Evolutionary conservation across 2,113 vertebrate species (phyloP), one percentile per base, ranked within the genome.

Genomic region (Anoplopoma fimbria): DNA sequence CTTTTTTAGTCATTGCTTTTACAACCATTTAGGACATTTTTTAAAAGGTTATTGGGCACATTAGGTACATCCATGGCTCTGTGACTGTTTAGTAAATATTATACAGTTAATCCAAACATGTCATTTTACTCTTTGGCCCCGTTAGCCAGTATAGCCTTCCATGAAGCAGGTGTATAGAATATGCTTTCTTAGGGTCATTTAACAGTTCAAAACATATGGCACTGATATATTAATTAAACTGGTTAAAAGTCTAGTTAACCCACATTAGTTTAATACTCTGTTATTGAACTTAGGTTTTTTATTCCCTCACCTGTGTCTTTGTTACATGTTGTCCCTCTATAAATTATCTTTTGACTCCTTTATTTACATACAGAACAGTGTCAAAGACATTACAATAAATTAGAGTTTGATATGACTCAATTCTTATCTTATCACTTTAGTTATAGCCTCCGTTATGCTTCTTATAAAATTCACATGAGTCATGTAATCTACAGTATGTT

Each of bases 321-420:
- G 19, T n/a, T 27, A 10, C 40, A n/a, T 58, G 25, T 51, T 10
- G 0, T 64, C 8, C 10, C 33, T 42, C 19, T 42, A 3, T 9
- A 45, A 61, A 63, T 29, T 0, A 60, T 33, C 6, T 19, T 53
- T 1, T 47, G 23, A 15, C 15, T 55, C 2, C 4, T 80, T 38
- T 49, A 33, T 75, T 69, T 75, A 73, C 68, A 31, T 36, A 36
- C n/a, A 76, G n/a, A 70, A 64, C 27, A 38, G 6, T 49, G 40
- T 17, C 15, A 47, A 42, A 53, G 45, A 29, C 19, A 31, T 49
- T 38, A 27, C n/a, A 61, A 13, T 31, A 60, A 27, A 17, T 21
- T 40, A 23, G 13, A 69, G 4, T 67, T 77, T 45, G 3, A 23
- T 70, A 36, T 69, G 23, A 25, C 3, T 55, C 42, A 67, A 36